Base-by-base conservation (phyloP, 2,888 invertebrate genomes). In the Adineta ricciae region DNA sequence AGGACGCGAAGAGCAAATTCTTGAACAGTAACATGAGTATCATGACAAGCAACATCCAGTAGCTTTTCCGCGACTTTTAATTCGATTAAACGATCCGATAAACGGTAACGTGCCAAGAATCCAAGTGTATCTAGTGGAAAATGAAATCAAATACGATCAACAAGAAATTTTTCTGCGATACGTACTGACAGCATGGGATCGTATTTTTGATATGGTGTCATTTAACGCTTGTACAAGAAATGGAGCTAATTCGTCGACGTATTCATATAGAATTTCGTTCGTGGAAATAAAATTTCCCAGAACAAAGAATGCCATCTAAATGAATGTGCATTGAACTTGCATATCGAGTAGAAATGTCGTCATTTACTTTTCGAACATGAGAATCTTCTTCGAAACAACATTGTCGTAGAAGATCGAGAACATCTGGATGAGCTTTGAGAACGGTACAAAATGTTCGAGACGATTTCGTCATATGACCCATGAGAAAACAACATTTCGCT, bases 391-490 rank as follows among this genome's bases (percentile, higher is more conserved):
- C 38, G 41, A 82, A 83, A 84, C 85, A 85, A 82, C 85, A 85
- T 49, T 85, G 83, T 0, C 83, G 27, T 73, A 85, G 49, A 36
- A 41, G 54, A 73, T 85, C 85, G 14, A 85, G 73, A 27, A 85
- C 72, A 56, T 41, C 32, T n/a, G 27, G 46, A 21, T 85, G 56
- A 52, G 41, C 36, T 83, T 85, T 85, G 21, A 85, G 32, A 24
- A 85, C 41, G 14, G 83, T 83, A 84, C 73, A 85, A 84, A 85
- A 85, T 46, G 32, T n/a, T 78, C 83, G 83, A 36, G 83, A 83
- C 32, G 36, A 84, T 85, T 84, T 85, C 52, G 83, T 85, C 85
- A 85, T 78, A 82, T 85, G 83, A 9, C 85, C 85, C 27, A 85
- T 83, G 41, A 85, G 73, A 52, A 83, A 83, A 50, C 85, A 85